phyloP scores from a whole-genome alignment of 1,140 invertebrate genomes.

The Rhagoletis pomonella region DNA sequence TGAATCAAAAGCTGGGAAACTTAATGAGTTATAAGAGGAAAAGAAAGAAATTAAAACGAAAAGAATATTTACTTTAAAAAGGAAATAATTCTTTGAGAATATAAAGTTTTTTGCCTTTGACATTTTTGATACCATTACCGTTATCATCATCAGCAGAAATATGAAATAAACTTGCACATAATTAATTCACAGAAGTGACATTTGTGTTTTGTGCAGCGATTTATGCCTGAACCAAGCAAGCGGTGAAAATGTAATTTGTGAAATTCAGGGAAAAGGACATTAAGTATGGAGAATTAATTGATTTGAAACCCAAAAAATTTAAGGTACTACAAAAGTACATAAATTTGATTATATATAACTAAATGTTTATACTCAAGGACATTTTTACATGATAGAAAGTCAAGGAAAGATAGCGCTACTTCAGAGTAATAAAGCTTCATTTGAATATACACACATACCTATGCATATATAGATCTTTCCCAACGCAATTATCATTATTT shows the following conservation, averaged over 20 bases:
- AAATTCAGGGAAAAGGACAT: background rate
- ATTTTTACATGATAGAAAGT: background rate
- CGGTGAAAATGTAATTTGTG: background rate
- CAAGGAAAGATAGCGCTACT: no score
- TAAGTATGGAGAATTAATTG: no score
- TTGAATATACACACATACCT: no score
- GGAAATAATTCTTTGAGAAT: conserved; percentile 5
- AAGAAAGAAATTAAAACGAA: no score
- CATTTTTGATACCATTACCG: background rate
- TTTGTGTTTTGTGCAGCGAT: conserved; percentile 21
- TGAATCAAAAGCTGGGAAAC: no score
- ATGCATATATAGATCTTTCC: no score
- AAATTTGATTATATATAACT: no score
- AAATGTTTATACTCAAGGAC: background rate
- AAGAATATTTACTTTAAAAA: background rate
- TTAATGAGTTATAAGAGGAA: no score
- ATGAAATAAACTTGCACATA: conserved; percentile 39
- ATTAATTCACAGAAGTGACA: conserved; percentile 54
- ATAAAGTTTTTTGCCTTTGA: conserved; percentile 24
- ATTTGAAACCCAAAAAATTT: no score
- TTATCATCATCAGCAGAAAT: background rate
- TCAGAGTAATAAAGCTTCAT: no score
- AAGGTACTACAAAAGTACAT: no score
- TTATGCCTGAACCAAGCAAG: background rate
- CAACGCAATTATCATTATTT: background rate